Evolutionary conservation across 2,113 vertebrate species (phyloP), one percentile per base, ranked within the genome.

Genomic region (Saguinus imperator): DNA sequence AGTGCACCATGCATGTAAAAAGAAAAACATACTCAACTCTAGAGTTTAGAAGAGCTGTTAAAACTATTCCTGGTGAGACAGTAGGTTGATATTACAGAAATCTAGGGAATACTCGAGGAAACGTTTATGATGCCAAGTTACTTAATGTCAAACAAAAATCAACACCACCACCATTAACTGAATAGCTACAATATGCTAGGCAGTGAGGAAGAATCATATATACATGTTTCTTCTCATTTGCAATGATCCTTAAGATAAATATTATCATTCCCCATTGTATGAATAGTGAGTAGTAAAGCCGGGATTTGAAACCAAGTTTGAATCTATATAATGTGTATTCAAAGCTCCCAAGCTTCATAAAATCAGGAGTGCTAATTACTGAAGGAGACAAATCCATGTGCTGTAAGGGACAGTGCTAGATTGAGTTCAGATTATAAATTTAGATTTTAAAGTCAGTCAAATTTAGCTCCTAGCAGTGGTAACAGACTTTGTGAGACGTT

Each of bases 401-500:
- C 0, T 29, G 37, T 11, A 21, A 64, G 68, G 8, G 14, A 1
- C 11, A 80, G 3, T 73, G 8, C 18, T 80, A 55, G 23, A 11
- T 52, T 1, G 1, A 70, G 6, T 76, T 72, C 70, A 3, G 18
- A 6, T 87, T 89, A 45, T 9, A 6, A 29, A 79, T 27, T 79
- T 95, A 5, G 7, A 11, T 85, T 75, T 70, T 73, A 75, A 80
- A 43, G 7, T 85, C 9, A 20, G 20, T 90, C 37, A 88, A 81
- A 58, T 9, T 77, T 23, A 80, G 18, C 8, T 50, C 29, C 27
- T 52, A 45, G 16, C 9, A 86, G 4, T 81, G 6, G 1, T 48
- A 45, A 0, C 50, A 3, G 16, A 57, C 0, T 1, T 32, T 76
- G 6, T 6, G 1, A 10, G 0, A 93, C 66, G 20, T 75, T 29